Evolutionary conservation across 2,797 vertebrate species (phyloP), one percentile per base, ranked within the genome.

Genomic region (Acanthopagrus latus): DNA sequence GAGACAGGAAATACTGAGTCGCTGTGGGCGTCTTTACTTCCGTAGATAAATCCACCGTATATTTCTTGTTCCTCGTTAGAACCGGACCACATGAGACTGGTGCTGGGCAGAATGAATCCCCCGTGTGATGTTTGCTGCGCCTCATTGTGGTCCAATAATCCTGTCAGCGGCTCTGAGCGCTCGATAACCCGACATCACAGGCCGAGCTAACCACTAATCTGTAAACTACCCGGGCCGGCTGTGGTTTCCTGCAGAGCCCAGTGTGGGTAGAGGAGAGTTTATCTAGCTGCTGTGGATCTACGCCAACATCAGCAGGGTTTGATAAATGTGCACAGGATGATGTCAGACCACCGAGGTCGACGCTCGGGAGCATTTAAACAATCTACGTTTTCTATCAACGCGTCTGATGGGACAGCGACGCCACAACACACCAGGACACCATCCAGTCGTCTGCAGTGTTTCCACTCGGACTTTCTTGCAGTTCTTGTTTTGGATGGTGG

Each of bases 161-260:
- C 72, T 56, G 76, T 79, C 80, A 20, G 58, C 76, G 14, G 68
- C 79, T 48, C 63, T 14, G 52, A 59, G 52, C 25, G 55, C 69
- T 78, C 75, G 27, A 72, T 51, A 72, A 51, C 58, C 54, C 0
- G 27, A 72, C 72, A 65, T 71, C 82, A 77, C 78, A 77, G 59
- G 59, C 59, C 21, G 29, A 38, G 41, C 38, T 59, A 27, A 76
- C 72, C 65, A 3, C 84, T 74, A 74, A 80, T 77, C 84, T 74
- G 65, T 55, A 25, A 67, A 55, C 68, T 17, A 20, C 60, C 46
- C 1, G 64, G 46, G 11, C 41, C 5, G 63, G 25, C 55, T 76
- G 74, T 1, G 69, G 73, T 67, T 73, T 80, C 72, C 65, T 64
- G 78, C 70, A 44, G 62, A 3, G 63, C 71, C 7, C 62, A 75